Percentiles rank a stretch among this genome's conserved stretches.
phyloP scores from a whole-genome alignment of 2,888 invertebrate genomes.

The Oligia latruncula region DNA sequence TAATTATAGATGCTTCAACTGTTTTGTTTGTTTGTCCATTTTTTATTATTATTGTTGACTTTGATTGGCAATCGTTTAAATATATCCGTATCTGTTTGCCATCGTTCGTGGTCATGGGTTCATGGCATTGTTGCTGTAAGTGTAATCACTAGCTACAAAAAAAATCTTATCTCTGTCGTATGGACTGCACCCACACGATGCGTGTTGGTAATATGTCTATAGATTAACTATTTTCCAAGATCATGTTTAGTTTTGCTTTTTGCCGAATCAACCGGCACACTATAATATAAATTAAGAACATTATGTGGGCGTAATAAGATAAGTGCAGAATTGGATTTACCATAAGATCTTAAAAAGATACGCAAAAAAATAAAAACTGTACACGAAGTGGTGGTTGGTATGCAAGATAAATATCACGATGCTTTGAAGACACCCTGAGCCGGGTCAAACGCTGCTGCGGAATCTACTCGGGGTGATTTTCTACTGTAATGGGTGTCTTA shows the following conservation, averaged over 20 bases:
- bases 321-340: slow-evolving; percentile 28
- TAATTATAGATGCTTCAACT: background rate
- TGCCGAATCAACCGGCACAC: slow-evolving; percentile 7
- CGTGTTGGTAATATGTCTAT: slow-evolving; percentile 17
- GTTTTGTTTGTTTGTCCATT: slow-evolving; percentile 10
- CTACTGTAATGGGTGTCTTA: slow-evolving; percentile 68
- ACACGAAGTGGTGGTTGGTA: slow-evolving; percentile 46
- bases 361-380: slow-evolving; percentile 22
- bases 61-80: slow-evolving; percentile 5
- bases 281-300: slow-evolving; percentile 20
- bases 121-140: slow-evolving; percentile 23
- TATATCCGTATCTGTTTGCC: background rate
- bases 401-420: slow-evolving; percentile 54
- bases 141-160: background rate
- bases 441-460: slow-evolving; percentile 66
- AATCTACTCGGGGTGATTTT: slow-evolving; percentile 68
- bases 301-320: slow-evolving; percentile 21
- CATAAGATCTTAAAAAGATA: slow-evolving; percentile 25
- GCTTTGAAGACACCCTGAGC: slow-evolving; percentile 50
- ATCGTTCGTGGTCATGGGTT: background rate
- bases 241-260: slow-evolving; percentile 23
- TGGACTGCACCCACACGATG: background rate
- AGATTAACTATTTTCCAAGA: slow-evolving; percentile 23
- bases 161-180: slow-evolving; percentile 12
- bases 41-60: background rate